A percentile compares a stretch with the other conserved stretches of the same genome.
Evolutionary conservation across 2,888 invertebrate species (phyloP).

Genomic region (Elysia crispata): DNA sequence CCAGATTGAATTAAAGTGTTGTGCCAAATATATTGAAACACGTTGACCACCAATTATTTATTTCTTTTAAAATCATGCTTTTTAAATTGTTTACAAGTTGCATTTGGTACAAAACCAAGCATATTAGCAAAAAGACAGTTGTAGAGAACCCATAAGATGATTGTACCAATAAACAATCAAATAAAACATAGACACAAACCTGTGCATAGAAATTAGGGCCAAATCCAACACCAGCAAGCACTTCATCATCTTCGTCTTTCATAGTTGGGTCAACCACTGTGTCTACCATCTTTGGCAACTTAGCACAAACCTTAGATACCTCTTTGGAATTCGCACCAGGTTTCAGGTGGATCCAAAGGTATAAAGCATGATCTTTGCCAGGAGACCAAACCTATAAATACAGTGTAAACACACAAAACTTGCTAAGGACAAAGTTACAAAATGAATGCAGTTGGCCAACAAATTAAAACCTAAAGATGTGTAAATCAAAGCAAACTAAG

Average conservation of each 20-base stretch:
- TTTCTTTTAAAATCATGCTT: background rate
- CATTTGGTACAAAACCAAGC: background rate
- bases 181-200: conserved; percentile 62
- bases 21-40: too few relatives aligned
- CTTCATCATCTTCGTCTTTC: conserved; percentile 73
- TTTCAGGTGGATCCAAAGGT: conserved; percentile 74
- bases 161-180: too few relatives aligned
- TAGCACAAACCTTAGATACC: conserved; percentile 69
- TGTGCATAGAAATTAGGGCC: conserved; percentile 73
- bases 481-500: background rate
- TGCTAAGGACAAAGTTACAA: background rate
- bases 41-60: too few relatives aligned
- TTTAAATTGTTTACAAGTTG: background rate
- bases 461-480: background rate
- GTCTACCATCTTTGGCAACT: conserved; percentile 73
- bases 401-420: too few relatives aligned
- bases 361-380: conserved; percentile 76
- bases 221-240: conserved; percentile 77
- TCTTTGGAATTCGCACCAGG: conserved; percentile 71
- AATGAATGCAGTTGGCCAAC: background rate
- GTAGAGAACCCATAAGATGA: too few relatives aligned
- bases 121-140: too few relatives aligned
- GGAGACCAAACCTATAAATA: conserved; percentile 70
- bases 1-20: too few relatives aligned
- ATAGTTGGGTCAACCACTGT: conserved; percentile 69